These are phyloP conservation scores for Cephus spinipes DNA, from an alignment of 2,888 invertebrate genomes.

Conservation along the genomic window DNA sequence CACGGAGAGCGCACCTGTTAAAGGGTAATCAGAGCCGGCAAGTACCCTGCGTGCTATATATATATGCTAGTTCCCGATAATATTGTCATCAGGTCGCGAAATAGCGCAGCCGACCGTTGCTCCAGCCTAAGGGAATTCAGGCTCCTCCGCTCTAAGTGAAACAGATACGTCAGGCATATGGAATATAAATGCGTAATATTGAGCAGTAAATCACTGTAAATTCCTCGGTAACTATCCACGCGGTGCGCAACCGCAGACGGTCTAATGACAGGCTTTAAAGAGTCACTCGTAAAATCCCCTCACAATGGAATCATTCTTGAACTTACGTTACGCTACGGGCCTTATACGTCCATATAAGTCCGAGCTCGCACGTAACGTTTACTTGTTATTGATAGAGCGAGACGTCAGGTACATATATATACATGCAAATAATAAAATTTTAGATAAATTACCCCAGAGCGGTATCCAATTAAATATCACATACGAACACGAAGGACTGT, in stretches of 20 bases:
- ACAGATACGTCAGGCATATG: conserved; percentile 61
- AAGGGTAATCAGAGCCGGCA: conserved; percentile 19
- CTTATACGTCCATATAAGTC: not conserved
- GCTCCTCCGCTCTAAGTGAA: conserved; percentile 49
- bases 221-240: conserved; percentile 40
- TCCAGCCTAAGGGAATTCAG: not conserved
- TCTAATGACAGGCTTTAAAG: conserved; percentile 63
- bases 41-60: conserved; percentile 7
- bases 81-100: not conserved
- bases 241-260: conserved; percentile 45
- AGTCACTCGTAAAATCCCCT: conserved; percentile 63
- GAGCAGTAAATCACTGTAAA: conserved; percentile 60
- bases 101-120: not conserved
- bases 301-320: conserved; percentile 61
- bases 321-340: not conserved
- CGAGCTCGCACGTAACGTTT: not conserved
- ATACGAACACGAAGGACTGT: not conserved
- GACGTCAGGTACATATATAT: not conserved
- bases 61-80: not conserved
- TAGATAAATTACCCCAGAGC: not conserved
- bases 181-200: conserved; percentile 63
- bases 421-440: not conserved
- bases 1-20: not conserved
- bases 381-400: not conserved
- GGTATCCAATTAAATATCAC: not conserved